Base-by-base conservation (phyloP, 2,888 invertebrate species). In the Cephus rjabovi region DNA sequence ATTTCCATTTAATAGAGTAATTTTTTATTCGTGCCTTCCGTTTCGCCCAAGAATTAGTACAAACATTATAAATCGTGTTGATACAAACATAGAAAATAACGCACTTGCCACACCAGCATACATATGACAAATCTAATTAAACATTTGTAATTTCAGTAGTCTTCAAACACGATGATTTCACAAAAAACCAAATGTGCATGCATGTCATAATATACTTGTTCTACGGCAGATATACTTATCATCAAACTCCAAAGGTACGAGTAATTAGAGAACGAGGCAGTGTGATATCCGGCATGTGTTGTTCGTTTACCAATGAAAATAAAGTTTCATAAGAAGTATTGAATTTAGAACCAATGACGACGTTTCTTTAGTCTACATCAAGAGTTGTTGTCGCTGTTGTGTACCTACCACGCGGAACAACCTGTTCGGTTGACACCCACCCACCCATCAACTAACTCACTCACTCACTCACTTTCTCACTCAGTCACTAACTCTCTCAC, bases 361-460 rank as follows among this genome's bases (percentile, higher is more conserved):
- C 56, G 56, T 6, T 56, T 23, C 23, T 23, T 56, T 23, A 40
- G 56, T 56, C 23, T 6, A 23, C 56, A 23, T 9, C 56, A 56
- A 23, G 23, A 56, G 9, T 40, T 12, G 11, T 11, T 40, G 40
- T 40, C 15, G 40, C 40, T 40, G 15, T 56, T 56, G 56, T 23
- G 6, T 40, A 56, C 56, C 23, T 56, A 56, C 56, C 23, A 23
- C 9, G 56, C 23, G 34, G 71, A 31, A 34, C 71, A 71, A 71
- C 71, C 71, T 71, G 71, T 71, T 71, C 71, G 33, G 31, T 11
- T 71, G 71, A 30, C 71, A 71, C 31, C 31, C 71, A 71, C 33
- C 31, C 71, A 71, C 71, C 71, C 31, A 71, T 31, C 33, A 12
- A 34, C 71, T 12, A 3, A 33, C 71, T 71, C 31, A 71, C 30